Evolutionary conservation across 2,888 invertebrate species (phyloP).

Genomic region (Eugnorisma glareosa): DNA sequence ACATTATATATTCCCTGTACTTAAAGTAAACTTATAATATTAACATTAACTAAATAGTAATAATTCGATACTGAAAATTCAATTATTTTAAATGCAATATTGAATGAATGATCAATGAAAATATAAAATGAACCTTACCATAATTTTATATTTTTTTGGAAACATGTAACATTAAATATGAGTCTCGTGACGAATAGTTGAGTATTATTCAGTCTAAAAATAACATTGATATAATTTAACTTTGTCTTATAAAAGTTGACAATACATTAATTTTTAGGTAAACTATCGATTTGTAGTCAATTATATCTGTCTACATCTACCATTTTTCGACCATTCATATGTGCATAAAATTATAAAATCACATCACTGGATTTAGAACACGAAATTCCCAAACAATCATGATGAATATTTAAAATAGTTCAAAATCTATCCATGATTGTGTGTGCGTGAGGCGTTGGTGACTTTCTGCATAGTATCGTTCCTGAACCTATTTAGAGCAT

Average conservation of each 20-base stretch:
- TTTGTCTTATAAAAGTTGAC: conserved; percentile 5
- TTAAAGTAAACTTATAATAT: conserved; percentile 59
- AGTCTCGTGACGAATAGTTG: neutral
- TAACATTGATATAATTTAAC: neutral
- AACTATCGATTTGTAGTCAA: neutral
- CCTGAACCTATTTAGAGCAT: conserved; percentile 92
- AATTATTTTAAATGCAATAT: conserved; percentile 48
- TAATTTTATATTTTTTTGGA: neutral
- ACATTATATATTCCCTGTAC: conserved; percentile 59
- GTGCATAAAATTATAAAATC: conserved; percentile 11
- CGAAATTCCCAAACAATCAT: conserved; percentile 18
- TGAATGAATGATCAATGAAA: conserved; percentile 13
- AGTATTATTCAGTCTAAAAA: conserved; percentile 55
- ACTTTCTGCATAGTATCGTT: conserved; percentile 82
- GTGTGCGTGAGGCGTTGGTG: conserved; percentile 76
- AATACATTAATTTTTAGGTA: neutral
- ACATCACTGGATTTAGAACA: conserved; percentile 14
- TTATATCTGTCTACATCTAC: neutral
- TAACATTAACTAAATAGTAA: conserved; percentile 23
- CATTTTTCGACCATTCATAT: conserved; percentile 31
- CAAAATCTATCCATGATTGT: conserved; percentile 33
- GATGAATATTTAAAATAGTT: conserved; percentile 1
- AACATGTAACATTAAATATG: neutral
- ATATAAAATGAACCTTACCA: neutral
- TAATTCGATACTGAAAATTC: conserved; percentile 22